Evolutionary conservation across 2,797 vertebrate genomes (phyloP), one percentile per base, ranked within the genome.

Genomic region (Microhierax caerulescens): DNA sequence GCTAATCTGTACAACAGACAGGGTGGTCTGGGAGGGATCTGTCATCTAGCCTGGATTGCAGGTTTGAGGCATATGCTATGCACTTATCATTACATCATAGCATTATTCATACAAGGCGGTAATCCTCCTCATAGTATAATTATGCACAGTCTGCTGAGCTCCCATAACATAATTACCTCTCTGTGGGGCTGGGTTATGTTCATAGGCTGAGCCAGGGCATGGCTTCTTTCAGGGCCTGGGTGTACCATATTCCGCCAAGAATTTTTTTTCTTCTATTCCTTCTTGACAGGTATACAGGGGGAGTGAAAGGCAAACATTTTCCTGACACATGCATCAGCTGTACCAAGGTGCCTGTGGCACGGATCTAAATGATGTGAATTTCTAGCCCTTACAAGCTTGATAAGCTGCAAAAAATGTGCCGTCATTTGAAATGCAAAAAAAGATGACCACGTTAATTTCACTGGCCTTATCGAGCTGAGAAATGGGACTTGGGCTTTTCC

Each of bases 141-240:
- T 93, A 86, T 70, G 30, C 39, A 94, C 87, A 95, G 93, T 92
- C 90, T 93, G 51, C 47, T 95, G 95, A 94, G 69, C 54, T 96
- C 79, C 82, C 93, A 78, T 84, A 95, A 81, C 4, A 20, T 91
- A 72, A 90, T 91, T 93, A 79, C 59, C 8, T 65, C 73, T 84
- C 82, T 39, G 0, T 92, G 47, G 79, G 69, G 25, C 73, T 90
- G 57, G 65, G 76, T 87, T 88, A 51, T 32, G 25, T 51, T 88
- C 78, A 45, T 28, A 64, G 79, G 41, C 79, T 93, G 63, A 93
- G 37, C 45, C 69, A 72, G 91, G 82, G 25, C 83, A 86, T 21
- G 37, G 78, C 37, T 90, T 32, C 28, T 96, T 91, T 82, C 72
- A 82, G 51, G 36, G 27, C 17, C 60, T 78, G 60, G 36, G 57